These are phyloP conservation scores for Pyrgus malvae DNA, from an alignment of 2,888 invertebrate species.

Conservation along the genomic window DNA sequence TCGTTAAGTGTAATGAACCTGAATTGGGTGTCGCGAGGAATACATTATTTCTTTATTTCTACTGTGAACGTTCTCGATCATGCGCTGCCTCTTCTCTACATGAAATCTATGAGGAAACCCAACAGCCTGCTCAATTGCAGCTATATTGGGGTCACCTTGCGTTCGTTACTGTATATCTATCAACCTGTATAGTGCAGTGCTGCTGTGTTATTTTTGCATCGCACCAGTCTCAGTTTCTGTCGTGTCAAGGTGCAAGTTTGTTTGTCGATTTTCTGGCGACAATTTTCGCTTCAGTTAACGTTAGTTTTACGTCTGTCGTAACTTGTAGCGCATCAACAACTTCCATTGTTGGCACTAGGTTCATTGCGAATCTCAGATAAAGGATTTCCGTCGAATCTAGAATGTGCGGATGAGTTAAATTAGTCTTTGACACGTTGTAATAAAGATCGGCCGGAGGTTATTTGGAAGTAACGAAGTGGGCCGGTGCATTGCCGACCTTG, in stretches of 20 bases:
- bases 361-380: constrained; percentile 27
- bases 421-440: constrained; percentile 45
- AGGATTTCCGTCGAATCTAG: constrained; percentile 13
- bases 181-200: constrained; percentile 37
- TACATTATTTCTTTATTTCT: constrained; percentile 7
- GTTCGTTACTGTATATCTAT: constrained; percentile 47
- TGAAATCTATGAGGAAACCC: constrained; percentile 38
- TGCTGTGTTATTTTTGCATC: constrained; percentile 17
- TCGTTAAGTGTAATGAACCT: constrained; percentile 19
- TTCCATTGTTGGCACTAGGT: constrained; percentile 44
- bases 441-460: constrained; percentile 47
- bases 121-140: constrained; percentile 42
- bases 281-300: constrained; percentile 47
- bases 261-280: constrained; percentile 44
- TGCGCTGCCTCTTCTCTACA: constrained; percentile 15
- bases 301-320: constrained; percentile 60
- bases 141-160: constrained; percentile 63
- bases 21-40: constrained; percentile 16
- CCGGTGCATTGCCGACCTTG: constrained; percentile 68
- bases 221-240: constrained; percentile 30
- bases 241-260: constrained; percentile 50
- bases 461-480: constrained; percentile 36
- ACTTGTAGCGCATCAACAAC: constrained; percentile 36
- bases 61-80: constrained; percentile 15
- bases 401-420: constrained; percentile 30